These are phyloP conservation scores for Aphyosemion australe DNA, from an alignment of 2,113 vertebrate species.

Conservation along the genomic window DNA sequence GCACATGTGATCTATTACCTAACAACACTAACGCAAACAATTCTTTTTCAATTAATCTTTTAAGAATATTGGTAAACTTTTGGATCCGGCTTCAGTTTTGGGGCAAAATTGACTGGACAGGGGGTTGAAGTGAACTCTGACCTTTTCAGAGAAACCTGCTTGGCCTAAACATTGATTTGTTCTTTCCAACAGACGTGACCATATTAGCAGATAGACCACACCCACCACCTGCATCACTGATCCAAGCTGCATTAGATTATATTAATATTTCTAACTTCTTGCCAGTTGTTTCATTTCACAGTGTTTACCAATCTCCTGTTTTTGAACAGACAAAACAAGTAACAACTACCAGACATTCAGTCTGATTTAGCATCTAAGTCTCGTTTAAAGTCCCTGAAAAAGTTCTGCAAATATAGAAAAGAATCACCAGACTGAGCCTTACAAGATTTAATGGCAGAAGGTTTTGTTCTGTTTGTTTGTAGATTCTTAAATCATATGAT, in stretches of 20 bases:
- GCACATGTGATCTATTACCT: background rate
- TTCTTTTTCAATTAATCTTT: no score
- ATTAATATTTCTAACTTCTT: conserved; percentile 12
- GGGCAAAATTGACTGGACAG: conserved; percentile 70
- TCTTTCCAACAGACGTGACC: conserved; percentile 78
- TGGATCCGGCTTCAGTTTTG: conserved; percentile 55
- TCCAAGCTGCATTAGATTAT: conserved; percentile 16
- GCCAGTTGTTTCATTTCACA: background rate
- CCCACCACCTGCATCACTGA: conserved; percentile 41
- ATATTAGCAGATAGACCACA: conserved; percentile 54
- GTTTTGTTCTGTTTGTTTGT: conserved; percentile 30
- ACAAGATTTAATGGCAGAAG: background rate
- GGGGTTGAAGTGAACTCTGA: conserved; percentile 78
- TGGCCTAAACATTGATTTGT: conserved; percentile 85
- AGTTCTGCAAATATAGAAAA: background rate
- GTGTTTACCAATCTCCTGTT: conserved; percentile 1
- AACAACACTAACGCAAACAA: background rate
- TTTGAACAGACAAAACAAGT: background rate
- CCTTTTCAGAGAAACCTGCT: conserved; percentile 78
- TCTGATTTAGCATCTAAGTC: background rate
- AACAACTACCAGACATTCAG: background rate
- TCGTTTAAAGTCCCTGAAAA: background rate
- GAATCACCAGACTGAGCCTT: background rate
- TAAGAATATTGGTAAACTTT: conserved; percentile 4
- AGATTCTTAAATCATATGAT: conserved; percentile 43